Base-by-base conservation (phyloP, 2,797 vertebrate genomes). In the Malurus leucopterus region DNA sequence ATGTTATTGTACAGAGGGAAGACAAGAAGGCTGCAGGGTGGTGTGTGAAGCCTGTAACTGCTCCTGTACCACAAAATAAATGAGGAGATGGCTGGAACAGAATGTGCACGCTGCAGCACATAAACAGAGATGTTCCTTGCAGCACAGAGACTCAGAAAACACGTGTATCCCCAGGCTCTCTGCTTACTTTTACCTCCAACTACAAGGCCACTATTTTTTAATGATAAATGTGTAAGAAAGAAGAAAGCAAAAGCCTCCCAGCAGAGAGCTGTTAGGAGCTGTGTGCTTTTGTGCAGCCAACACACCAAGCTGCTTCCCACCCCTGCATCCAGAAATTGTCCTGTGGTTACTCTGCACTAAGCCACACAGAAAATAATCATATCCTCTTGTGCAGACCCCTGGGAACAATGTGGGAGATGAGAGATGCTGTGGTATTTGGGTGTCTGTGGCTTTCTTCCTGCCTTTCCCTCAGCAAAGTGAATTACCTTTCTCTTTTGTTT, bases 341-440 rank as follows among this genome's bases (percentile, higher is more conserved):
- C 41, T 11, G 15, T 3, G 44, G 34, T 58, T 51, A 6, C 13
- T 27, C 49, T 40, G 61, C 68, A 3, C 27, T 17, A 9, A 70
- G 12, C 40, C 9, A 4, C 20, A 4, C 7, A 11, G 62, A 43
- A 43, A 76, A 61, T 4, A 47, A 32, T 26, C 40, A 5, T 6
- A 51, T 29, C 44, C 59, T 41, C 61, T 50, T 49, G 50, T 29
- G 51, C 59, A 57, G 74, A 12, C 16, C n/a, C 17, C 40, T 8
- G 29, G 50, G 15, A 46, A 29, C 20, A 53, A 38, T 59, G 62
- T 59, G 71, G 47, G 43, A 84, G 22, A 15, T 14, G 62, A 55
- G 58, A 29, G 63, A 70, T 0, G 1, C 72, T 15, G 23, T 5
- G 64, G 73, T 13, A 4, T 57, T 21, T 0, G 1, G 23, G 8